A percentile compares a stretch with the other conserved stretches of the same genome.
Conservation (phyloP, 2,797 vertebrate species). For the Muscicapa comitata region DNA sequence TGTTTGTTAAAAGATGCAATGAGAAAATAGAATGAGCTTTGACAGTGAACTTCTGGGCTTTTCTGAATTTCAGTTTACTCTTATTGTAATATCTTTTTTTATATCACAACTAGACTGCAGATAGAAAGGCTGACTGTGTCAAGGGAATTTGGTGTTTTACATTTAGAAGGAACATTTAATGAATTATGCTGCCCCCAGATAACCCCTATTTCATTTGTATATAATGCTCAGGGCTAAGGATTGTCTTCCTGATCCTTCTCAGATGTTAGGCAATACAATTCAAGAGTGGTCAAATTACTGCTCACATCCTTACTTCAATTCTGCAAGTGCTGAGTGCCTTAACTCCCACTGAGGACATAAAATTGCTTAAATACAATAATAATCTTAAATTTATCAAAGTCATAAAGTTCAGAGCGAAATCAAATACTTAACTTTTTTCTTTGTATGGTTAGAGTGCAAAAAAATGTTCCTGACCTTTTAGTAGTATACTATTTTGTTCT, state of each 20-base stretch:
- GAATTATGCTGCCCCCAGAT: slow-evolving; percentile 63
- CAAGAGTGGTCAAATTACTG: background rate
- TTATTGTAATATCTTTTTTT: slow-evolving; percentile 10
- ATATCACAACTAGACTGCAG: slow-evolving; percentile 38
- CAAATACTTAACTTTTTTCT: background rate
- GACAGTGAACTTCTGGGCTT: background rate
- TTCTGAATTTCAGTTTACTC: slow-evolving; percentile 40
- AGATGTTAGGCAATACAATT: background rate
- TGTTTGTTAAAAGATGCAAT: background rate
- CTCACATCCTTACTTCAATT: background rate
- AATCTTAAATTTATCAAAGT: slow-evolving; percentile 9
- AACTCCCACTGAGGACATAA: background rate
- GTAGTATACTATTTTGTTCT: background rate
- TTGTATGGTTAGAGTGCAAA: background rate
- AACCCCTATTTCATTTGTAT: slow-evolving; percentile 70
- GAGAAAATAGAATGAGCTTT: background rate
- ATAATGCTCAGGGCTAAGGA: slow-evolving; percentile 66
- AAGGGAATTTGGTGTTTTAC: slow-evolving; percentile 62
- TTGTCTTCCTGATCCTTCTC: slow-evolving; percentile 61
- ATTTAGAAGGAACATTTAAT: slow-evolving; percentile 69
- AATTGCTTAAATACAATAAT: background rate
- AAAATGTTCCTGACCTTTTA: background rate
- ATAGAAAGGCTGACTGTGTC: slow-evolving; percentile 20
- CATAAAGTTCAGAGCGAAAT: slow-evolving; percentile 17
- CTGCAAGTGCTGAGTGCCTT: background rate